Base-by-base conservation (phyloP, 2,888 invertebrate species). In the Epirrhoe alternata region DNA sequence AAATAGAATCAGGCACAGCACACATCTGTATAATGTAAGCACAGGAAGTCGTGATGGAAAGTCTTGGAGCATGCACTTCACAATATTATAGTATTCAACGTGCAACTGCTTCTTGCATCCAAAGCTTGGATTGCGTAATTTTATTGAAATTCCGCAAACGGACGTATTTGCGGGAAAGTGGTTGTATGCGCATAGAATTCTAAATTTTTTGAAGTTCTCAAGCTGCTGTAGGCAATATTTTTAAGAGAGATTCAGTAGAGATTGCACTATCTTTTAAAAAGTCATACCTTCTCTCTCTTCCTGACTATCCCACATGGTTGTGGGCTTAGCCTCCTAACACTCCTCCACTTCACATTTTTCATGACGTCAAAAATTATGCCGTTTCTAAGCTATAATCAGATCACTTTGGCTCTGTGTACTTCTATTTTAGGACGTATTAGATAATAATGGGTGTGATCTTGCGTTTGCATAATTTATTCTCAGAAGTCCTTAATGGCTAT, bases 1-100 rank as follows among this genome's bases (percentile, higher is more conserved):
- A 83, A 86, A 86, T 84, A 84, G 85, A 86, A 86, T 85, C 84
- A 35, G 45, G 7, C 53, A 35, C 31, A n/a, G n/a, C n/a, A n/a
- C n/a, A n/a, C n/a, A n/a, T n/a, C n/a, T n/a, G 67, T 52, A 64
- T 71, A 72, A 62, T 61, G 78, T 80, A 84, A 84, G 82, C 82
- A 69, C 61, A 74, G 63, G 71, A 70, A 70, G 69, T 77, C 78
- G 74, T 74, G 72, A 77, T 76, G 77, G 83, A 82, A 83, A 83
- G 82, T 81, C 61, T 74, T 64, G 72, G 70, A 80, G 74, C 76
- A 74, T 72, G 72, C 68, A 49, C 69, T 68, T 49, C 55, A 54
- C 50, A 35, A 63, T 66, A n/a, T 69, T 61, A 66, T 75, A 68
- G 70, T n/a, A 73, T 73, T 65, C 66, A 64, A 53, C 49, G 57